phyloP scores from a whole-genome alignment of 2,113 vertebrate species.

The Nipponia nippon region DNA sequence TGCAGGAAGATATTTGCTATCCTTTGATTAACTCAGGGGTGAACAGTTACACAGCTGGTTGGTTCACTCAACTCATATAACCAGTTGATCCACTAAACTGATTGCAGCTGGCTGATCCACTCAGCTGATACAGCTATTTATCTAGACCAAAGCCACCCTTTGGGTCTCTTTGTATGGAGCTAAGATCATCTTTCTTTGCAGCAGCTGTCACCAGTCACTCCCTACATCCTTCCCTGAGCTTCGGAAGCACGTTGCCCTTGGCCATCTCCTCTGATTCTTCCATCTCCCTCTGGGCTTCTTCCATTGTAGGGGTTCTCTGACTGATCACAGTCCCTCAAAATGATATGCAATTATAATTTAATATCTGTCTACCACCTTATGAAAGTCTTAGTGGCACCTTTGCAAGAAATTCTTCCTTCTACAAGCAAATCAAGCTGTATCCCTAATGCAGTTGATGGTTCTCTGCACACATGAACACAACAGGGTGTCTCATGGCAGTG shows the following conservation, averaged over 20 bases:
- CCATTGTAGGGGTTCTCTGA: not conserved
- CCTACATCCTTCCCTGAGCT: not conserved
- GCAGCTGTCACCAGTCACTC: not conserved
- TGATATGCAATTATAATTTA: not conserved
- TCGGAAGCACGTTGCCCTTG: not conserved
- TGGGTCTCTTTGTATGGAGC: not conserved
- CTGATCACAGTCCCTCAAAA: not conserved
- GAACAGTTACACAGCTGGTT: not conserved
- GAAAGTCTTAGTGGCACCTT: not conserved
- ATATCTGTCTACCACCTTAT: not conserved
- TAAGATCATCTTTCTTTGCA: not conserved
- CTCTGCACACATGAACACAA: not conserved
- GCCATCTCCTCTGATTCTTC: not conserved
- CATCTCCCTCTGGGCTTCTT: not conserved
- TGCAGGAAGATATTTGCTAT: not conserved
- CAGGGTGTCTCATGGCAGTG: not conserved
- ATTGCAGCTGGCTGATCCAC: not conserved
- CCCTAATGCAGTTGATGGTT: not conserved
- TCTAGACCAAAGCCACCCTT: not conserved
- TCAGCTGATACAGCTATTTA: not conserved
- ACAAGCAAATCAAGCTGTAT: not conserved
- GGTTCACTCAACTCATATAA: not conserved
- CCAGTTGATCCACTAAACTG: not conserved
- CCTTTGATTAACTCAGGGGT: not conserved
- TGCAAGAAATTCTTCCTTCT: not conserved